Evolutionary conservation across 1,140 invertebrate genomes (phyloP).

Genomic region (Ditylenchus dipsaci): DNA sequence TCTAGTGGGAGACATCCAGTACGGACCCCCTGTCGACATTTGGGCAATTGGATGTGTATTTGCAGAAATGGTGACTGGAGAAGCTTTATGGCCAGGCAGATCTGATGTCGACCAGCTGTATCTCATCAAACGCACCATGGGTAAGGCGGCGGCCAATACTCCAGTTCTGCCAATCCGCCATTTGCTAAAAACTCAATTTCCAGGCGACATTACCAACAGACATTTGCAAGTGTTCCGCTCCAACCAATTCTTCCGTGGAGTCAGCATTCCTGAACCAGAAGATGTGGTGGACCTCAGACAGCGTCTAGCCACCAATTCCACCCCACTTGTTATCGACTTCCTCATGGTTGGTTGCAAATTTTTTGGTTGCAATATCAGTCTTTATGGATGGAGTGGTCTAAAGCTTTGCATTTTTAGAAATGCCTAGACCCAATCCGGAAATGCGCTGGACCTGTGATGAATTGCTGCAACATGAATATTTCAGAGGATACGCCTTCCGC

Average conservation of each 20-base stretch:
- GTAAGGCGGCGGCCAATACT: constrained; percentile 49
- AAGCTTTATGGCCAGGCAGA: constrained; percentile 76
- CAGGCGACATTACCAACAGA: constrained; percentile 80
- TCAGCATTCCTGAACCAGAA: constrained; percentile 79
- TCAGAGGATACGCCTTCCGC: constrained; percentile 58
- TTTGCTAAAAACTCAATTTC: constrained; percentile 19
- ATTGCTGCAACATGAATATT: constrained; percentile 80
- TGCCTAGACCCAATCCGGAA: constrained; percentile 86
- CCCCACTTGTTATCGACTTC: constrained; percentile 4
- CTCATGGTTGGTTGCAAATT: background rate
- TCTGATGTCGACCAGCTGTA: constrained; percentile 97
- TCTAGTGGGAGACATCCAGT: constrained; percentile 91
- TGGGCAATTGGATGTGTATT: constrained; percentile 81
- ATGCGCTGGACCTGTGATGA: constrained; percentile 83
- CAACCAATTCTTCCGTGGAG: constrained; percentile 85
- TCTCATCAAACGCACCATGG: constrained; percentile 79
- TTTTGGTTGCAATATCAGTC: background rate
- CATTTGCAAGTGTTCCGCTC: constrained; percentile 90
- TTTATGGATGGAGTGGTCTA: background rate
- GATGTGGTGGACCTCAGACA: constrained; percentile 53
- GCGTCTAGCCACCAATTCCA: background rate
- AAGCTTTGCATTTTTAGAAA: constrained; percentile 65
- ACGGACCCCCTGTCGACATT: constrained; percentile 91
- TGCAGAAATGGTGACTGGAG: constrained; percentile 87
- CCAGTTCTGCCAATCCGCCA: background rate